Evolutionary conservation across 2,113 vertebrate genomes (phyloP).

Genomic region (Galbula dea): DNA sequence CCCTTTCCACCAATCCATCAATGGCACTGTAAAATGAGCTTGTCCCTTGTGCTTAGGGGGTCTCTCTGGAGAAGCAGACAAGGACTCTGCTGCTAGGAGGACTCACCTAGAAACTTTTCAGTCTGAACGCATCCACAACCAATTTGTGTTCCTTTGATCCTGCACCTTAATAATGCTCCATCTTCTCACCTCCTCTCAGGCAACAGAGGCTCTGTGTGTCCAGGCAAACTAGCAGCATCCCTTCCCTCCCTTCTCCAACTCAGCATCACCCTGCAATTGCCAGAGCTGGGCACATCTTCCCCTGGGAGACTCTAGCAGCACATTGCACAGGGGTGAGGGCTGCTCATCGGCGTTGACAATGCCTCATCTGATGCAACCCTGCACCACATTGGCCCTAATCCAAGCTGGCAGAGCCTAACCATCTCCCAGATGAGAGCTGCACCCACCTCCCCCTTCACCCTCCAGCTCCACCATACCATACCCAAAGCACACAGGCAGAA

Average conservation of each 20-base stretch:
- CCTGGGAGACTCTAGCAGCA: neutral
- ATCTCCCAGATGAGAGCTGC: accelerated
- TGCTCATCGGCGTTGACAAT: neutral
- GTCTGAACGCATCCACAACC: neutral
- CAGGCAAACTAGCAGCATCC: neutral
- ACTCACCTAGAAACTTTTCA: neutral
- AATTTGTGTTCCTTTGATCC: neutral
- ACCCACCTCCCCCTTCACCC: neutral
- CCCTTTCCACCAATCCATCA: neutral
- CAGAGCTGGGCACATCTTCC: neutral
- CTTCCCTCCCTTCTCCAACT: neutral
- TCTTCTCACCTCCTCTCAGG: neutral
- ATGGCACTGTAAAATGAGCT: accelerated
- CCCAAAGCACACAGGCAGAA: neutral
- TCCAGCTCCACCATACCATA: accelerated
- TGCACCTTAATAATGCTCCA: neutral
- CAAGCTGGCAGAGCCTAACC: neutral
- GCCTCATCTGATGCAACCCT: neutral
- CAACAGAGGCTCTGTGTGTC: neutral
- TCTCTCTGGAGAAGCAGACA: neutral
- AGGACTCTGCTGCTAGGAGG: neutral
- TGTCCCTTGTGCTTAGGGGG: neutral
- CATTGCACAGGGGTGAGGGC: neutral
- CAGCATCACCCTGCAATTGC: neutral
- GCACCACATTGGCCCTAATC: accelerated